These are phyloP conservation scores for Apamea monoglypha DNA, from an alignment of 2,888 invertebrate genomes.

Conservation along the genomic window DNA sequence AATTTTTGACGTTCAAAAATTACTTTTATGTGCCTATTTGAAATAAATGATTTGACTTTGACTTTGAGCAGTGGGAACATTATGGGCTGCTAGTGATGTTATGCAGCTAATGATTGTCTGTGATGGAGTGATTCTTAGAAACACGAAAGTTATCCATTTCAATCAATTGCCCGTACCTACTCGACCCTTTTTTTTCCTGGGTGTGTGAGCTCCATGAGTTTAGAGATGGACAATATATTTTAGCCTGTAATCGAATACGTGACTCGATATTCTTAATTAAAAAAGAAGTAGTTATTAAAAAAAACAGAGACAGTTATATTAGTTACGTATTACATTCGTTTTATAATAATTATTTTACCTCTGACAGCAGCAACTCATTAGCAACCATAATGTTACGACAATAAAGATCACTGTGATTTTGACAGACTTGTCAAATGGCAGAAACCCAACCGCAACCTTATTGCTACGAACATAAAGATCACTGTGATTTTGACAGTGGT, in stretches of 20 bases:
- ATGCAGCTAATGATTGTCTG: neutral
- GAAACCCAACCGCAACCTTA: neutral
- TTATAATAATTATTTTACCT: neutral
- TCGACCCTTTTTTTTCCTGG: no score
- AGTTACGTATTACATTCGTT: neutral
- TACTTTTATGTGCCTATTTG: no score
- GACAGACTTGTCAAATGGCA: neutral
- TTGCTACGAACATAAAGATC: neutral
- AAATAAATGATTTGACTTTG: no score
- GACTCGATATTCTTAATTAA: neutral
- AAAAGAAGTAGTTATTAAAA: neutral
- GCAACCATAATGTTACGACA: neutral
- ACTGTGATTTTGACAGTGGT: neutral
- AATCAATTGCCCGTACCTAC: neutral
- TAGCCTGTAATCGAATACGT: neutral
- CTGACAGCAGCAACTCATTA: neutral
- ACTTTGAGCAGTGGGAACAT: no score
- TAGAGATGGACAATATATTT: slow-evolving; percentile 22
- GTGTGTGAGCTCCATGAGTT: slow-evolving; percentile 23
- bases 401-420: neutral
- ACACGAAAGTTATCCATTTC: slow-evolving; percentile 1
- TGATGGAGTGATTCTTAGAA: neutral
- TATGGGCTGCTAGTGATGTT: no score
- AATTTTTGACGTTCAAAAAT: no score
- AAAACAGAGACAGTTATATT: no score